Evolutionary conservation across 2,797 vertebrate species (phyloP), one percentile per base, ranked within the genome.

Genomic region (Coregonus ussuriensis): DNA sequence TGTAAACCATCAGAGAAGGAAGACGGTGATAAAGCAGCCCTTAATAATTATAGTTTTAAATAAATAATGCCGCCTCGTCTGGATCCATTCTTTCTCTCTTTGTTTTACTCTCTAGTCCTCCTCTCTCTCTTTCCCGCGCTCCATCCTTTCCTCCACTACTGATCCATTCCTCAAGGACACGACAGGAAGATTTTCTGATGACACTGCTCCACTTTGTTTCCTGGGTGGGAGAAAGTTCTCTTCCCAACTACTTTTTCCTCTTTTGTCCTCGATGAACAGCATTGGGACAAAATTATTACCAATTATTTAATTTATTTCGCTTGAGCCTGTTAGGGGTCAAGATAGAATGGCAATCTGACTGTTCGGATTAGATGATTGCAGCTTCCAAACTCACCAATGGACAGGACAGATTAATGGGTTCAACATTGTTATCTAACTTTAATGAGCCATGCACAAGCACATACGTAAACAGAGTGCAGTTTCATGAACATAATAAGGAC

Each of bases 11-110:
- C 73, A 79, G 70, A 86, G 80, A 84, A 68, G 62, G 79, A 83
- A 77, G 84, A 84, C 18, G 77, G 74, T 87, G 87, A 92, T 87
- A 77, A 87, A 90, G 84, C 78, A 54, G 81, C 79, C 77, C 79
- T 83, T 91, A 92, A 89, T 92, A 91, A 92, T 90, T 91, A 90
- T 80, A 81, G 86, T 78, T 87, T 89, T 90, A 88, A 92, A 92
- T 92, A 88, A 92, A 92, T 92, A 91, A 92, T 92, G 90, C 80
- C 77, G 69, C 72, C 83, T 82, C 77, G 77, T 88, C 89, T 86
- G 83, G 84, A 86, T 88, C 85, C 82, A 85, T 89, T 83, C 77
- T 81, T 82, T 79, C 63, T 77, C 77, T 74, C 11, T 54, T 83
- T 76, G 71, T 69, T 47, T 31, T 3, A 7, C 51, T 71, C 25